Base-by-base conservation (phyloP, 1,140 invertebrate species). In the Micrasema minimum region DNA sequence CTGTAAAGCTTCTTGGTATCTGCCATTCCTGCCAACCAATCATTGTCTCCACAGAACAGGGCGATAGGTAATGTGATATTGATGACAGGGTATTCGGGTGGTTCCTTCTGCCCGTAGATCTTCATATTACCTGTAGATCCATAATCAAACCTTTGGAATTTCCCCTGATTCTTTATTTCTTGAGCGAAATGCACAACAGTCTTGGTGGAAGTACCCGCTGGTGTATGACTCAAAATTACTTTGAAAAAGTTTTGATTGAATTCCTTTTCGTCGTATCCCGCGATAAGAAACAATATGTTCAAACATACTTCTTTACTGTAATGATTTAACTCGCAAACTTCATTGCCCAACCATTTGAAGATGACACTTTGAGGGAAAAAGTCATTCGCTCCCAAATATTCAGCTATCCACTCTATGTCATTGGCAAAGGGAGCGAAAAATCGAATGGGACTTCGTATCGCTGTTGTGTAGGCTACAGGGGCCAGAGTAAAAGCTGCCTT, bases 171-270 rank as follows among this genome's bases (percentile, higher is more conserved):
- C 57, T 78, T 77, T 16, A 90, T 88, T 82, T 88, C 88, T 85
- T 89, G 90, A 0, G 86, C 87, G 71, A 87, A 92, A 80, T 93
- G 91, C 11, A 92, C 76, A 0, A 96, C 76, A 20, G 92, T 92
- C 79, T 89, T 89, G 0, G 89, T 90, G 1, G 93, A 95, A 0
- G 93, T 88, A 16, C 93, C 93, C 2, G 92, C 91, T 4, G 94
- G 94, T n/a, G 87, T 87, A 75, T 96, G 93, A 16, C 83, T 83
- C 23, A 93, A 79, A 75, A 95, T 91, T 0, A 91, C 83, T 1
- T 90, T 88, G 26, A 92, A 74, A 22, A 90, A 77, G 37, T 86
- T 87, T 81, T 87, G 78, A 76, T 93, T 91, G 74, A 91, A 90
- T 80, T 93, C 88, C 9, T 81, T 80, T 46, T 88, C 81, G 77